A percentile compares a stretch with the other conserved stretches of the same genome.
phyloP scores from a whole-genome alignment of 2,113 vertebrate genomes.

The Lichenostomus cassidix region DNA sequence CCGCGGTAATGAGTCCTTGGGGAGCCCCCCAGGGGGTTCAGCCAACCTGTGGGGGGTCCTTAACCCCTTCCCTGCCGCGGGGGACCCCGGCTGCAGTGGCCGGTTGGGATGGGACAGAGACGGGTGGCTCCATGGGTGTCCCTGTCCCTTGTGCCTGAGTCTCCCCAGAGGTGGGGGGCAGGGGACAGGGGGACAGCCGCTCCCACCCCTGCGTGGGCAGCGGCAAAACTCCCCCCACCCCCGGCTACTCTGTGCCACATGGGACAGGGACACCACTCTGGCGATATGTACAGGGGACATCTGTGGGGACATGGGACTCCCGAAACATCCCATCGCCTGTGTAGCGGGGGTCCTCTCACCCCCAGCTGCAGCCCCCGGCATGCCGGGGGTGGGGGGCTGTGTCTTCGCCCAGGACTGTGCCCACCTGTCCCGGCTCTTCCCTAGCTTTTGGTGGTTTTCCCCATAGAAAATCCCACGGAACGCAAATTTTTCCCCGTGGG shows the following conservation, averaged over 20 bases:
- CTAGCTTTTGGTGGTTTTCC: not conserved
- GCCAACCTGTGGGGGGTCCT: not conserved
- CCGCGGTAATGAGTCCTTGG: slow-evolving; percentile 44
- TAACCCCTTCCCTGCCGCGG: not conserved
- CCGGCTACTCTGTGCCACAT: fast-evolving
- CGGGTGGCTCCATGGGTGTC: not conserved
- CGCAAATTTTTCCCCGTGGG: not conserved
- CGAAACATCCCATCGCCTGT: fast-evolving
- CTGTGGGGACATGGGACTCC: not conserved
- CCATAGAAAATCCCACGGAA: not conserved
- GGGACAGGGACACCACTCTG: not conserved
- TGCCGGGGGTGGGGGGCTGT: not conserved
- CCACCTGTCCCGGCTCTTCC: not conserved
- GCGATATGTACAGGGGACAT: not conserved
- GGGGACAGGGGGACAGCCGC: not conserved
- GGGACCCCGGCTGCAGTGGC: fast-evolving
- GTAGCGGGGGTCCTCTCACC: not conserved
- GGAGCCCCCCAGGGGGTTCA: slow-evolving; percentile 29
- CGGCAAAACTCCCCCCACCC: not conserved
- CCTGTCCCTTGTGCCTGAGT: not conserved
- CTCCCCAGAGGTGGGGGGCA: not conserved
- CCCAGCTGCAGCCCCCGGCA: not conserved
- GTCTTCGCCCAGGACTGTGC: not conserved
- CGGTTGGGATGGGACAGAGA: not conserved
- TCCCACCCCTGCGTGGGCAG: not conserved